Base-by-base conservation (phyloP, 1,140 invertebrate genomes). In the Drosophila ambigua region DNA sequence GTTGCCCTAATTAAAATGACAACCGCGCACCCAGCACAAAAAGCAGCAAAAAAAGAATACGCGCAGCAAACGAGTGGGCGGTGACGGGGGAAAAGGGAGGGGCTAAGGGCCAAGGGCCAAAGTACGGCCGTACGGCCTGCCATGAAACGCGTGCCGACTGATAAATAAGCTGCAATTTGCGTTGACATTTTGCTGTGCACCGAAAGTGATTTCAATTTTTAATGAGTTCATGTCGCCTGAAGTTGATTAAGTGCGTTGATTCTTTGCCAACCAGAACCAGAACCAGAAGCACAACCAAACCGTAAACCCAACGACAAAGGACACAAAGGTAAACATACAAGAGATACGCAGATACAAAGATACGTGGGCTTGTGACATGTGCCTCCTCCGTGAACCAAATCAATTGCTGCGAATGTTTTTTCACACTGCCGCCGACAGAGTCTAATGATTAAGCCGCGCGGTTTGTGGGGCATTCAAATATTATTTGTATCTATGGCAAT, bases 131-230 rank as follows among this genome's bases (percentile, higher is more conserved):
- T 16, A 16, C 16, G 16, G 16, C 3, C 23, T 24, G 9, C 15
- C 11, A 46, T 41, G 41, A 60, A 81, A 78, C 54, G 60, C 71
- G 43, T 57, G 51, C 54, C 44, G 77, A 82, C 74, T 90, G 85
- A 90, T 74, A 90, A 90, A 90, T 85, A 90, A 81, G 85, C 85
- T 90, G 80, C 75, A 90, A 85, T 90, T 90, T 89, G 68, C 72
- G 85, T 89, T 90, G 85, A 90, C 85, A 85, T 90, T 85, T 89
- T 79, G 39, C 62, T 82, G 69, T 64, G 77, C 60, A 62, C 50
- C 55, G 60, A 67, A 76, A 83, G 83, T 87, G 75, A 83, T 87
- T 87, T 87, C 74, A 81, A 87, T 81, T 85, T 87, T 87, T 87
- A 87, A 87, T 85, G 74, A 85, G 73, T 78, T 69, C 48, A 50